These are phyloP conservation scores for Xestia rhomboidea DNA, from an alignment of 2,888 invertebrate genomes.

Conservation along the genomic window DNA sequence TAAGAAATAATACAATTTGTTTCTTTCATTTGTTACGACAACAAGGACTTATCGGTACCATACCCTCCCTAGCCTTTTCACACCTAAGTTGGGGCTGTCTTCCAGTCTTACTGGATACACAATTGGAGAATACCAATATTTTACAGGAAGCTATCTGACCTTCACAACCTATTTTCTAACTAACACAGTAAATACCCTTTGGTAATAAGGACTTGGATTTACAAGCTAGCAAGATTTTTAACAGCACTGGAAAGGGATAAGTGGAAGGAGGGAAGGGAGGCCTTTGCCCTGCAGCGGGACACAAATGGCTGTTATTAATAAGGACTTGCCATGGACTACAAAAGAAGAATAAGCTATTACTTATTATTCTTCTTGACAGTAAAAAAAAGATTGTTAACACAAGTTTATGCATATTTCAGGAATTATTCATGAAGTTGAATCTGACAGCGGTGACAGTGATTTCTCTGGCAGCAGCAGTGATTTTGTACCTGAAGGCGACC, in stretches of 20 bases:
- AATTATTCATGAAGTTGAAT: slow-evolving; percentile 83
- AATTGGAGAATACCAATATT: not conserved
- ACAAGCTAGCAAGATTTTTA: no score
- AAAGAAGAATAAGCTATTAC: not conserved
- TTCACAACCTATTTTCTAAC: not conserved
- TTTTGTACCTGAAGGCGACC: slow-evolving; percentile 84
- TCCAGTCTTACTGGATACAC: not conserved
- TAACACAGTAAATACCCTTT: not conserved
- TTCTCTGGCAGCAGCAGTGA: slow-evolving; percentile 89
- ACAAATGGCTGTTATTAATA: not conserved
- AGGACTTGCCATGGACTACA: not conserved
- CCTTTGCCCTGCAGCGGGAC: no score
- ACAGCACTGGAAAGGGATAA: no score
- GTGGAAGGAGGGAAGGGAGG: no score
- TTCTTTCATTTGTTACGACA: not conserved
- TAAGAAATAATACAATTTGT: not conserved
- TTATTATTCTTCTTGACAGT: not conserved
- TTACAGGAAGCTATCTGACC: not conserved
- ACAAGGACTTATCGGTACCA: not conserved
- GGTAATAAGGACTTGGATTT: not conserved
- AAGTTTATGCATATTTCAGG: slow-evolving; percentile 75
- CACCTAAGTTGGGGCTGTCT: not conserved
- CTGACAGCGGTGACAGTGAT: slow-evolving; percentile 87
- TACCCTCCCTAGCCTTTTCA: not conserved
- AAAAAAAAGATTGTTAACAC: not conserved